Base-by-base conservation (phyloP, 2,113 vertebrate genomes). In the Lota lota region DNA sequence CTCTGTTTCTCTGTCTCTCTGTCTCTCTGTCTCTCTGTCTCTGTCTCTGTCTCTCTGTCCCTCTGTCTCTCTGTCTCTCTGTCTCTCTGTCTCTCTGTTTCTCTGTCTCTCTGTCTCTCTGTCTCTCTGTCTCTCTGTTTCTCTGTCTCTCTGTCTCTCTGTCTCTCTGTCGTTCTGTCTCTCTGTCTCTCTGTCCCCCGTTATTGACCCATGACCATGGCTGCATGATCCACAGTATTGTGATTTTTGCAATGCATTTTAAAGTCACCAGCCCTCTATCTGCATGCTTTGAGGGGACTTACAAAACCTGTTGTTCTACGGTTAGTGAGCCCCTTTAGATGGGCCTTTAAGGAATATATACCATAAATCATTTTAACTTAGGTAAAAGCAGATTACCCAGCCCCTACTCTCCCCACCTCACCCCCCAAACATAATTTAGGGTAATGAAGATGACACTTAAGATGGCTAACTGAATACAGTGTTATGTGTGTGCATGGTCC, bases 401-500 rank as follows among this genome's bases (percentile, higher is more conserved):
- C 28, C 28, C 28, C 7, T 33, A 33, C 51, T 11, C 51, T n/a
- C 53, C 53, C 53, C 53, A 54, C 53, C 53, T 12, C 53, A 54
- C 53, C 53, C 28, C 36, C 6, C 53, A 54, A 54, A 16, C 53
- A 54, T 4, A 1, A 54, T 54, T 54, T 54, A 54, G 6, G 53
- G 15, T 54, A 17, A 54, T 54, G 15, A 54, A 54, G 18, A 6
- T n/a, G 18, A 54, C 53, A n/a, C 15, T 40, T 17, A 54, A 54
- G 53, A n/a, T 16, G 16, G 53, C 53, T 17, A 54, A 54, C 16
- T 4, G 5, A n/a, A 40, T 33, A 53, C 2, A 53, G 51, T 53
- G 51, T 5, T 54, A 22, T 58, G 56, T 61, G 68, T 74, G 73
- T 78, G 63, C 80, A 76, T 81, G 68, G 51, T 76, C 77, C 77